Conservation (phyloP, 2,113 vertebrate genomes). For the Ophthalmolycus amberensis region DNA sequence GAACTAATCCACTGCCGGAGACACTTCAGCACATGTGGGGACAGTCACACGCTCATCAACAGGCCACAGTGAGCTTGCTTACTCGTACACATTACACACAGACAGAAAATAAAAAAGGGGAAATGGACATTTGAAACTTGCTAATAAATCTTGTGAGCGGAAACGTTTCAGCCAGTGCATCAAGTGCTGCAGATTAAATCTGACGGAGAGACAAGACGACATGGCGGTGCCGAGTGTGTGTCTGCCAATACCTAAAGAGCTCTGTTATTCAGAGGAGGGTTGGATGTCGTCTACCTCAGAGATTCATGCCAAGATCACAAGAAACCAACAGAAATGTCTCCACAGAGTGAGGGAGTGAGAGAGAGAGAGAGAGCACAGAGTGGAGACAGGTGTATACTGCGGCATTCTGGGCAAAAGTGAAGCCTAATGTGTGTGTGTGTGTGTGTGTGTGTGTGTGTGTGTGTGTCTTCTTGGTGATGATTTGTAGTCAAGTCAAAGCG, state of each 20-base stretch:
- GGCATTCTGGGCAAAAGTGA: background rate
- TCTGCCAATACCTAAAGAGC: conserved; percentile 37
- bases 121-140: conserved; percentile 32
- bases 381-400: background rate
- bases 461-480: conserved; percentile 52
- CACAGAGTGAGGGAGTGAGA: background rate
- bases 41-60: background rate
- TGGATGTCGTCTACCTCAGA: conserved; percentile 24
- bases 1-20: background rate
- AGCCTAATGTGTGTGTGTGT: background rate
- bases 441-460: conserved; percentile 20
- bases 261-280: conserved; percentile 55
- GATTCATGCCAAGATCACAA: conserved; percentile 25
- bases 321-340: background rate
- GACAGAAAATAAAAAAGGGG: conserved; percentile 7
- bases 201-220: conserved; percentile 13
- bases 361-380: background rate
- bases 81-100: background rate
- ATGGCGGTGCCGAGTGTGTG: conserved; percentile 25
- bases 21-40: background rate
- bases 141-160: conserved; percentile 18
- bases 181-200: conserved; percentile 12
- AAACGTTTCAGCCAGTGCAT: conserved; percentile 40
- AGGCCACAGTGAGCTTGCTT: background rate
- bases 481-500: conserved; percentile 66